phyloP scores from a whole-genome alignment of 2,113 vertebrate genomes.

The Rhagologus leucostigma region DNA sequence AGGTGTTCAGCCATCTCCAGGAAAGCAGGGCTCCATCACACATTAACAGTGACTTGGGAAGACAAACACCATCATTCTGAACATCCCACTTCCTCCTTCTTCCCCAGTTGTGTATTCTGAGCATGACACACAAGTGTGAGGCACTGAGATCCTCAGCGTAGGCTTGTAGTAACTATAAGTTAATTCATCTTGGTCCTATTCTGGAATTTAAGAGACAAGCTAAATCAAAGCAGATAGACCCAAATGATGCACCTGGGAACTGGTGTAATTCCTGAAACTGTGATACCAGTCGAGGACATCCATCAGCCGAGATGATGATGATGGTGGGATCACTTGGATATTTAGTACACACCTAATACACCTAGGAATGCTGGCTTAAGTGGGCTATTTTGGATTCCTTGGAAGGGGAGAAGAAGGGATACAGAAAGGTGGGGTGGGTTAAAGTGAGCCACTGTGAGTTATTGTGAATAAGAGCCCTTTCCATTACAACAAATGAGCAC shows the following conservation, averaged over 20 bases:
- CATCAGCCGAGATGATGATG: neutral
- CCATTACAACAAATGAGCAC: neutral
- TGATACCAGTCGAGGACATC: neutral
- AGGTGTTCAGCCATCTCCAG: neutral
- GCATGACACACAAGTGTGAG: too few relatives aligned
- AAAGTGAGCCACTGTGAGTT: neutral
- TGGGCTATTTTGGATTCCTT: neutral
- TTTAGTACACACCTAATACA: neutral
- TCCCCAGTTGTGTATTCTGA: neutral
- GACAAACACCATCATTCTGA: neutral
- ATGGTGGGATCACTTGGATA: neutral
- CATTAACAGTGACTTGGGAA: neutral
- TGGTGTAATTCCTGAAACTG: neutral
- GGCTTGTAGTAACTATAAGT: neutral
- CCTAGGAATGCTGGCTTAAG: neutral
- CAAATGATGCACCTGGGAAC: neutral
- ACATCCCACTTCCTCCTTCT: neutral
- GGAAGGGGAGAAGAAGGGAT: neutral
- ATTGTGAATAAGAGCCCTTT: slow-evolving; percentile 12
- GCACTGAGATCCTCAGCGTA: neutral
- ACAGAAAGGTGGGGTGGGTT: neutral
- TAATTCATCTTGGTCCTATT: neutral
- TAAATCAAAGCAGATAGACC: neutral
- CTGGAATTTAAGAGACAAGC: neutral
- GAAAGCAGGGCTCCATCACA: neutral